phyloP scores from a whole-genome alignment of 2,113 vertebrate genomes.

The Erpornis zantholeuca region DNA sequence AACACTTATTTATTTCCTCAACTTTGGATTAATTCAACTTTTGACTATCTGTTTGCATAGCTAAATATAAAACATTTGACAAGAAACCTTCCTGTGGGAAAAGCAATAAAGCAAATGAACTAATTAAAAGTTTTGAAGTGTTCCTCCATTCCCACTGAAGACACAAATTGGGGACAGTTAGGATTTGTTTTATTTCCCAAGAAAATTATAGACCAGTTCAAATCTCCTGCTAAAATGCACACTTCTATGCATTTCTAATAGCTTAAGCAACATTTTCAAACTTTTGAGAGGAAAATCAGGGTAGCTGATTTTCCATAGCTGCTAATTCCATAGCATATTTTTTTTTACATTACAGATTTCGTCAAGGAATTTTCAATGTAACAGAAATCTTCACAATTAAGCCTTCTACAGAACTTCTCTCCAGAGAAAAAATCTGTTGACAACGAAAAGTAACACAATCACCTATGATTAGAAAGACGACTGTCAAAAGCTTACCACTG shows the following conservation, averaged over 20 bases:
- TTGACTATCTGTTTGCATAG: not conserved
- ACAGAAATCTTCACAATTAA: not conserved
- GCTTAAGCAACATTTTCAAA: not conserved
- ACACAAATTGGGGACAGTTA: not conserved
- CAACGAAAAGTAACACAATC: not conserved
- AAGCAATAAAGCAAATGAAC: not conserved
- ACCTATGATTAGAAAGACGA: not conserved
- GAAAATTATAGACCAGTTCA: not conserved
- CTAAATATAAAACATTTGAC: not conserved
- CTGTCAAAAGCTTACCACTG: constrained; percentile 83
- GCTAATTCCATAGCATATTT: not conserved
- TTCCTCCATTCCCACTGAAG: not conserved
- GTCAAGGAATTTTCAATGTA: not conserved
- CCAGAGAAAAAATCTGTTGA: not conserved
- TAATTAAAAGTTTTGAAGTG: not conserved
- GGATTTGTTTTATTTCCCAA: not conserved
- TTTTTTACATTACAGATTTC: not conserved
- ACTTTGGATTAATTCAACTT: not conserved
- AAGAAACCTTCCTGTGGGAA: not conserved
- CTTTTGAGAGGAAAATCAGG: not conserved
- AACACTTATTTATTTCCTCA: not conserved
- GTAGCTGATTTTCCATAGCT: not conserved
- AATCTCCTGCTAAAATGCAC: not conserved
- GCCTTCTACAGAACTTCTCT: not conserved
- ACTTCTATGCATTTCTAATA: not conserved